Percentiles rank a stretch among this genome's conserved stretches.
These are phyloP conservation scores for Chamaea fasciata DNA, from an alignment of 2,113 vertebrate species.

Conservation along the genomic window DNA sequence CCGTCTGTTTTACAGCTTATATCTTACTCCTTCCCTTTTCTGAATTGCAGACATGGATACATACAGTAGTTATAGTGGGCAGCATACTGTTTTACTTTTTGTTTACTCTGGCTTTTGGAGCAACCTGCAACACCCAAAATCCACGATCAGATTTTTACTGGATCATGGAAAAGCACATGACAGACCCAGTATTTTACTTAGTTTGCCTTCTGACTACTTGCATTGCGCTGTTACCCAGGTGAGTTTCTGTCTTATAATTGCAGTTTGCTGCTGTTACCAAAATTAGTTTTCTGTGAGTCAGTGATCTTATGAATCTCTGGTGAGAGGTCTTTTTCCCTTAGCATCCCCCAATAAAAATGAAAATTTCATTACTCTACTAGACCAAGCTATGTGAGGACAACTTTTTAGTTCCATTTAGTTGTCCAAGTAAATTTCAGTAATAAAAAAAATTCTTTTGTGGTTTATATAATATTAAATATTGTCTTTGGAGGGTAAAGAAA, in stretches of 20 bases:
- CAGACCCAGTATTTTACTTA: conserved; percentile 81
- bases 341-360: not conserved
- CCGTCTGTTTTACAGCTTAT: not conserved
- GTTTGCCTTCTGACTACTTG: conserved; percentile 78
- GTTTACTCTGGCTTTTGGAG: conserved; percentile 78
- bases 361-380: not conserved
- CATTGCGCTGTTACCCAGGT: conserved; percentile 89
- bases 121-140: conserved; percentile 78
- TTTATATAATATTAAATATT: not conserved
- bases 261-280: not conserved
- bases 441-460: not conserved
- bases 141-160: conserved; percentile 81
- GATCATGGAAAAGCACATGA: conserved; percentile 79
- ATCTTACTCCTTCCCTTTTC: not conserved
- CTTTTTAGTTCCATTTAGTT: not conserved
- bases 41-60: conserved; percentile 85
- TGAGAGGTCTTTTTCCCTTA: not conserved
- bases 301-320: not conserved
- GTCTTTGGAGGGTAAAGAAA: not conserved
- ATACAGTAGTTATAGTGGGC: conserved; percentile 67
- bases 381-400: not conserved
- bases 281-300: not conserved
- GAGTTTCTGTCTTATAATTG: not conserved
- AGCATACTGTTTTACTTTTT: conserved; percentile 79
- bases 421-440: not conserved